phyloP scores from a whole-genome alignment of 2,113 vertebrate species.

The Baryphthengus martii region DNA sequence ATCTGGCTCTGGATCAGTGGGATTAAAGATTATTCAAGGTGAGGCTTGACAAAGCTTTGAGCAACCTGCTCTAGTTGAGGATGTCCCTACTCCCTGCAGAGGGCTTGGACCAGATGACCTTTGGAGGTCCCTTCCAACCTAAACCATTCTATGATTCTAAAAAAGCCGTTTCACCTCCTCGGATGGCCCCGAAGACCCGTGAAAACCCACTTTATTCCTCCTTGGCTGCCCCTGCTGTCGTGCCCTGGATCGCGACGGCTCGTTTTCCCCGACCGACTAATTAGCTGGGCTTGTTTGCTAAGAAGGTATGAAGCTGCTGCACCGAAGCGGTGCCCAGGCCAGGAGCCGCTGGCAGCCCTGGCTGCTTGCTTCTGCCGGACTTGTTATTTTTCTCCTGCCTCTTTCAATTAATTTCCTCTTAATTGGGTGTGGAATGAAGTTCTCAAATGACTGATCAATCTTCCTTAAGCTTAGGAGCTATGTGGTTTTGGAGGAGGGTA shows the following conservation, averaged over 20 bases:
- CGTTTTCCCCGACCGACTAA: background rate
- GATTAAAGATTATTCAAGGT: too few relatives aligned
- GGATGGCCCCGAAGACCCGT: background rate
- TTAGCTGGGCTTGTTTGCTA: background rate
- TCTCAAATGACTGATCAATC: conserved; percentile 5
- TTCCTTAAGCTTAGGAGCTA: conserved; percentile 1
- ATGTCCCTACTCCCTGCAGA: too few relatives aligned
- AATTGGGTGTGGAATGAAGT: conserved; percentile 1
- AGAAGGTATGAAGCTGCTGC: background rate
- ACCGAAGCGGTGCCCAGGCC: background rate
- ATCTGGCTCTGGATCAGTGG: background rate
- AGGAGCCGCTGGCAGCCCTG: background rate
- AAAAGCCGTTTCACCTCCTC: background rate
- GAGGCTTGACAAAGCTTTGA: too few relatives aligned
- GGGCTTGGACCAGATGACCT: too few relatives aligned
- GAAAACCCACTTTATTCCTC: background rate
- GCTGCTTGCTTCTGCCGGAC: background rate
- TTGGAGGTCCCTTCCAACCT: too few relatives aligned
- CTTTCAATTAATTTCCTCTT: conserved; percentile 41
- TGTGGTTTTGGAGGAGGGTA: background rate
- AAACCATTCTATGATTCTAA: too few relatives aligned
- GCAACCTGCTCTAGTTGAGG: too few relatives aligned
- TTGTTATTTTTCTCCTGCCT: background rate
- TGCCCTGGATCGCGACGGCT: background rate
- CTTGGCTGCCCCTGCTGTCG: background rate